Conservation (phyloP, 2,113 vertebrate species). For the Tragelaphus strepsiceros region DNA sequence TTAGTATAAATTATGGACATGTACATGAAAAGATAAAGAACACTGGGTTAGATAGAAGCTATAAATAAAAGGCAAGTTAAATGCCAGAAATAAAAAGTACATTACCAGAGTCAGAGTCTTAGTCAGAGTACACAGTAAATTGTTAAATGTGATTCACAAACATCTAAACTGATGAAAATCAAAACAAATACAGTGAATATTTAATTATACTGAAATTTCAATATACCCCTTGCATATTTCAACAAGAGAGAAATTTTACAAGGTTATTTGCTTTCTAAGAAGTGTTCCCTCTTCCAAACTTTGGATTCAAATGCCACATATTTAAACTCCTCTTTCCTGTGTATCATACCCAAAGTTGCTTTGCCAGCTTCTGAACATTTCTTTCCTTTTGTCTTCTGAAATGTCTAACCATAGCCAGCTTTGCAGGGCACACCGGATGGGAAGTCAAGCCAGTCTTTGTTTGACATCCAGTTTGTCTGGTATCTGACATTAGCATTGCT, state of each 20-base stretch:
- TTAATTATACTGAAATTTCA: background rate
- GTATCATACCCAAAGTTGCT: background rate
- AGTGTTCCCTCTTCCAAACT: background rate
- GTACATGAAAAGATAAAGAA: background rate
- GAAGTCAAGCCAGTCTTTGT: slow-evolving; percentile 56
- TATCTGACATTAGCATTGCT: slow-evolving; percentile 74
- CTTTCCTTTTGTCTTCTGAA: slow-evolving; percentile 32
- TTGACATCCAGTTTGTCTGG: slow-evolving; percentile 60
- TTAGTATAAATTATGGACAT: background rate
- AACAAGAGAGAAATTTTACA: background rate
- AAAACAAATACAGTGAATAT: background rate
- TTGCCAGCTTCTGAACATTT: slow-evolving; percentile 24
- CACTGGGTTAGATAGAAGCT: background rate
- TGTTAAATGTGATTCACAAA: background rate
- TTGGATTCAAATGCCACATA: background rate
- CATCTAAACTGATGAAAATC: background rate
- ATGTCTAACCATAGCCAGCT: background rate
- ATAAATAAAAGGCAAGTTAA: background rate
- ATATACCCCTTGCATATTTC: background rate
- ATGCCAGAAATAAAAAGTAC: background rate
- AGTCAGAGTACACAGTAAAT: rapidly evolving
- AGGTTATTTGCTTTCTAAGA: background rate
- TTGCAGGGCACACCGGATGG: background rate
- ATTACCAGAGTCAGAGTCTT: background rate
- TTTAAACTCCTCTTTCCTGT: background rate